phyloP scores from a whole-genome alignment of 2,888 invertebrate genomes.

The Lithodes maja region DNA sequence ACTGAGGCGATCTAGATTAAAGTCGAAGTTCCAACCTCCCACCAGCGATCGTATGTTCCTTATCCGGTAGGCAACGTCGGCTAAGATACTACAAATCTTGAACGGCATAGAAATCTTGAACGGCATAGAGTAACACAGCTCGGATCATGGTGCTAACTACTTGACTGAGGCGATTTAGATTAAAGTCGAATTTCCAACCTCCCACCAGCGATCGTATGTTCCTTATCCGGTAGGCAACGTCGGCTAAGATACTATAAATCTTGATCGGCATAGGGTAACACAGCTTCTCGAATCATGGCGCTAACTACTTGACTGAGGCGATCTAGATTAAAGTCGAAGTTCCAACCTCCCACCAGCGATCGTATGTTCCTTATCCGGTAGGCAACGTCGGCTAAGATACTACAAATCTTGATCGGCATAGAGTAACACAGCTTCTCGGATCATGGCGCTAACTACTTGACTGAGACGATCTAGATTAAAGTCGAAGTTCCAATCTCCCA shows the following conservation, averaged over 20 bases:
- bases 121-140: constrained; percentile 12
- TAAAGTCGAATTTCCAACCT: not conserved
- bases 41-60: constrained; percentile 8
- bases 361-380: constrained; percentile 18
- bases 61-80: constrained; percentile 36
- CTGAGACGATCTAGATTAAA: too few relatives aligned
- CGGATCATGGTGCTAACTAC: not conserved
- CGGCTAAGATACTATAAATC: constrained; percentile 24
- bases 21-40: not conserved
- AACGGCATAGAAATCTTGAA: not conserved
- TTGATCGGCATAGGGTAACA: not conserved
- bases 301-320: not conserved
- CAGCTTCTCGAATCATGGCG: constrained; percentile 1
- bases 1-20: not conserved
- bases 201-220: constrained; percentile 11
- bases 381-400: constrained; percentile 42
- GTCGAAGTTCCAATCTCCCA: too few relatives aligned
- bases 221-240: constrained; percentile 26
- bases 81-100: constrained; percentile 9
- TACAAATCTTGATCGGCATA: not conserved
- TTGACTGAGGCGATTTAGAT: not conserved
- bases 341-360: not conserved
- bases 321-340: not conserved
- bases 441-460: too few relatives aligned
- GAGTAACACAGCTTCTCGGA: too few relatives aligned